Percentiles rank a stretch among this genome's conserved stretches.
phyloP scores from a whole-genome alignment of 2,113 vertebrate genomes.

The Nothocercus julius region DNA sequence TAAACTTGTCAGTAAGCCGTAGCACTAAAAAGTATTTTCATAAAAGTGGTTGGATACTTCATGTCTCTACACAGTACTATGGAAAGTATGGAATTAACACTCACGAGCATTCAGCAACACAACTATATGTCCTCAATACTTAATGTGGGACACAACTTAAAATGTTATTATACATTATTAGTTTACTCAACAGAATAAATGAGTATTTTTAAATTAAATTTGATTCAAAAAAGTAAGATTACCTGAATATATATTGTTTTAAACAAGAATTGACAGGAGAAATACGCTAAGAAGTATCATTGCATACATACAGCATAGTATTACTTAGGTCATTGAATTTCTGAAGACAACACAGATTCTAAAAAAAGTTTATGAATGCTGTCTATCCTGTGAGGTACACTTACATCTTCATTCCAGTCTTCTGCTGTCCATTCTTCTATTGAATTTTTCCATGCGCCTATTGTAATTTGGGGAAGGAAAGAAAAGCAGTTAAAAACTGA shows the following conservation, averaged over 20 bases:
- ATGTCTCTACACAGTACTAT: neutral
- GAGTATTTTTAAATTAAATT: neutral
- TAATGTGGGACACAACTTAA: neutral
- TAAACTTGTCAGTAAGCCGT: neutral
- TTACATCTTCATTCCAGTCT: constrained; percentile 98
- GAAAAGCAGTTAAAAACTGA: neutral
- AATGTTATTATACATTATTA: neutral
- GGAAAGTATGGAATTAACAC: neutral
- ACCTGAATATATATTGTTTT: neutral
- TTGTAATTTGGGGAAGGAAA: neutral
- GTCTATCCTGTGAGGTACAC: neutral
- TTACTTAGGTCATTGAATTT: neutral
- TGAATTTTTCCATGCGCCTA: constrained; percentile 90
- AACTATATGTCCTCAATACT: neutral
- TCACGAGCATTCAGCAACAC: neutral
- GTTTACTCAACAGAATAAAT: neutral
- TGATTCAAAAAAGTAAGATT: neutral
- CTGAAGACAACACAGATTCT: neutral
- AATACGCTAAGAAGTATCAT: neutral
- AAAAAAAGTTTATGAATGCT: neutral
- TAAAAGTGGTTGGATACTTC: neutral
- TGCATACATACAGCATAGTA: neutral
- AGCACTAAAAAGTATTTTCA: neutral
- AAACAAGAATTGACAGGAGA: neutral
- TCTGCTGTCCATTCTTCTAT: constrained; percentile 94